A percentile compares a stretch with the other conserved stretches of the same genome.
These are phyloP conservation scores for Lordiphosa fenestrarum DNA, from an alignment of 2,888 invertebrate genomes.

Conservation along the genomic window DNA sequence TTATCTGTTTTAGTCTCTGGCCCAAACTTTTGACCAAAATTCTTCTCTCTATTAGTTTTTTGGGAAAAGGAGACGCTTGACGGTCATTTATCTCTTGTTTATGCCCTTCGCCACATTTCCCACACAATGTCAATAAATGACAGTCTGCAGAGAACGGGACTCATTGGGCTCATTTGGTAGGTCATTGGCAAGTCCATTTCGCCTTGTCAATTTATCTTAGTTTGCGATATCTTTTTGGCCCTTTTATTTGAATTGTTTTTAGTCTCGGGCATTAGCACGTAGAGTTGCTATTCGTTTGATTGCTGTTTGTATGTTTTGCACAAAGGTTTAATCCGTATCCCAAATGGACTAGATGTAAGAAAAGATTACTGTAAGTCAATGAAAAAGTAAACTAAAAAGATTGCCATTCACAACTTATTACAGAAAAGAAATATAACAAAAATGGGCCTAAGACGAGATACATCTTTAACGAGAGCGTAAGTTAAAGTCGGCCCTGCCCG, in stretches of 20 bases:
- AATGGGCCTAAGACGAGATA: too few species aligned
- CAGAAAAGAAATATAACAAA: too few species aligned
- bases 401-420: too few species aligned
- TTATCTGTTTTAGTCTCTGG: slow-evolving; percentile 7
- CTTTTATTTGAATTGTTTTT: slow-evolving; percentile 30
- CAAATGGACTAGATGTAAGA: too few species aligned
- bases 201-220: slow-evolving; percentile 44
- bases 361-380: too few species aligned
- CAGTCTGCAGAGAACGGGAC: slow-evolving; percentile 1
- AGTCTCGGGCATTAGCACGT: slow-evolving; percentile 17
- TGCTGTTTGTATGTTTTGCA: too few species aligned
- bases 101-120: slow-evolving; percentile 14
- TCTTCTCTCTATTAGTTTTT: slow-evolving; percentile 6
- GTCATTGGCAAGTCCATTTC: slow-evolving; percentile 42
- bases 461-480: too few species aligned
- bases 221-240: slow-evolving; percentile 39
- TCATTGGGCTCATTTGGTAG: slow-evolving; percentile 38
- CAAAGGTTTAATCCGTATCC: too few species aligned
- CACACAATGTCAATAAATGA: neutral
- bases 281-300: neutral
- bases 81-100: slow-evolving; percentile 31
- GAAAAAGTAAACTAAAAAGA: too few species aligned
- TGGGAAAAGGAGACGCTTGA: slow-evolving; percentile 2
- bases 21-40: slow-evolving; percentile 2
- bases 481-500: too few species aligned